phyloP scores from a whole-genome alignment of 2,113 vertebrate genomes.

The Danionella cerebrum region DNA sequence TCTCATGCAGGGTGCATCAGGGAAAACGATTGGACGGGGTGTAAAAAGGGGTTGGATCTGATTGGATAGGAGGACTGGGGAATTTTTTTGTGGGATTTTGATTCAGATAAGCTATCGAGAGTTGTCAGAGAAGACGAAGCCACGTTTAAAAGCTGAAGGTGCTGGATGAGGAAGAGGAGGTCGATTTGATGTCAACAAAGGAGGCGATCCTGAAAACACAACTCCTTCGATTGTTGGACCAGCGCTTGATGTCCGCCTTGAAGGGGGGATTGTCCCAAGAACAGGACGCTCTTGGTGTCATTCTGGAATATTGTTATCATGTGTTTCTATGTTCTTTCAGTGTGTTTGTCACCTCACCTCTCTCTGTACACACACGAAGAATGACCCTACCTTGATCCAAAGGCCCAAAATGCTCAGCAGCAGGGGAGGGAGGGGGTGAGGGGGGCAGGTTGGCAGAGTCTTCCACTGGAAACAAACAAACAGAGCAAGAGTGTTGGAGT shows the following conservation, averaged over 20 bases:
- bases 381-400: constrained; percentile 83
- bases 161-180: constrained; percentile 38
- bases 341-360: constrained; percentile 22
- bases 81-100: not conserved
- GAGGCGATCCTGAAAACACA: constrained; percentile 9
- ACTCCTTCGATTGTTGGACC: constrained; percentile 19
- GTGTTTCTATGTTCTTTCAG: constrained; percentile 15
- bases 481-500: constrained; percentile 13
- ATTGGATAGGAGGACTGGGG: not conserved
- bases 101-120: not conserved
- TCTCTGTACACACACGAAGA: constrained; percentile 19
- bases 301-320: too few relatives aligned
- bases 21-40: not conserved
- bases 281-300: too few relatives aligned
- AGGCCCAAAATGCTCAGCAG: constrained; percentile 82
- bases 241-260: constrained; percentile 3
- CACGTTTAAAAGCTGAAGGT: constrained; percentile 23
- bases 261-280: not conserved
- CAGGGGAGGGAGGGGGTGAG: constrained; percentile 92
- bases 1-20: constrained; percentile 18
- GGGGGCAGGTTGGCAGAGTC: constrained; percentile 94
- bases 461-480: constrained; percentile 68
- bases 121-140: constrained; percentile 17
- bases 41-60: not conserved
- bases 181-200: constrained; percentile 21